phyloP scores from a whole-genome alignment of 2,113 vertebrate species.

The Axis porcinus region DNA sequence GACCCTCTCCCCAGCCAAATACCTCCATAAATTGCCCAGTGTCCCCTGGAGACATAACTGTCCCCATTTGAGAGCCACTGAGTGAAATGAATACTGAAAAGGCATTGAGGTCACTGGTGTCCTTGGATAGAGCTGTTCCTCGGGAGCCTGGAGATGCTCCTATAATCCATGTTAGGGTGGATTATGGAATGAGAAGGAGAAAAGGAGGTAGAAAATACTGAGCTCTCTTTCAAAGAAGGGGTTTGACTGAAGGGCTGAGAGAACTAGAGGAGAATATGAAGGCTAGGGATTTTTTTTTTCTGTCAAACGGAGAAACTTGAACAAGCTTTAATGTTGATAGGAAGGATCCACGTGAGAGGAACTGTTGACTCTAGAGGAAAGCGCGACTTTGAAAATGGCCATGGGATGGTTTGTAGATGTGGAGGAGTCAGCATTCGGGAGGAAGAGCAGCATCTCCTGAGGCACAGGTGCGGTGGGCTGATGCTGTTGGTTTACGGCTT shows the following conservation, averaged over 20 bases:
- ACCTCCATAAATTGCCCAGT: neutral
- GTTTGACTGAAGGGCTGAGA: neutral
- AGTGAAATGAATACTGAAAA: neutral
- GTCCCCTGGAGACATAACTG: neutral
- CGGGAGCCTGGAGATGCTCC: neutral
- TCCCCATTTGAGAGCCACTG: neutral
- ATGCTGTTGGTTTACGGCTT: neutral
- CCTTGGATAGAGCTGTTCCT: neutral
- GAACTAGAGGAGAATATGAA: neutral
- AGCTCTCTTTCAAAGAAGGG: neutral
- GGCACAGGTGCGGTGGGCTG: accelerated
- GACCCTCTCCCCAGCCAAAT: neutral
- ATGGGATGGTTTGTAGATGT: neutral
- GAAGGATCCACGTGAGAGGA: neutral
- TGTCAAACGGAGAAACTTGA: neutral
- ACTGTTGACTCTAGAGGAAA: neutral
- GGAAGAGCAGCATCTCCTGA: neutral
- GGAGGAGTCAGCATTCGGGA: accelerated
- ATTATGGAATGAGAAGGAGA: neutral
- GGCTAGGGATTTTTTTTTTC: neutral
- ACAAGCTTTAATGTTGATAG: neutral
- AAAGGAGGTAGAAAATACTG: neutral
- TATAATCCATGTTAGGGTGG: neutral
- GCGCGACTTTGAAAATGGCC: neutral
- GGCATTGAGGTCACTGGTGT: neutral